Percentiles rank a stretch among this genome's conserved stretches.
Evolutionary conservation across 2,113 vertebrate species (phyloP).

Genomic region (Asarcornis scutulata): DNA sequence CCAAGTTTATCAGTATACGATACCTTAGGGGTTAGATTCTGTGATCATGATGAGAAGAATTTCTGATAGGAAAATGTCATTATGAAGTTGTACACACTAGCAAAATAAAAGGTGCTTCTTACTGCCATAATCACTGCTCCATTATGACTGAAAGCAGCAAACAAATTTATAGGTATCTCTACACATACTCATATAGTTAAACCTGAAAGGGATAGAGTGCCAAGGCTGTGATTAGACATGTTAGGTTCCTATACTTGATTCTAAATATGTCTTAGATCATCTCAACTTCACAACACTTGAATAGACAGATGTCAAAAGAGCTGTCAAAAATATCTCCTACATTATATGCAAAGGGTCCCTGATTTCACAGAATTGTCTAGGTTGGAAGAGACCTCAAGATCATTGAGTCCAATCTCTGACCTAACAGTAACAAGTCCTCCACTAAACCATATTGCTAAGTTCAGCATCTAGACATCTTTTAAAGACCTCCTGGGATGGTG

Average conservation of each 20-base stretch:
- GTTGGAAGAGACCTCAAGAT: too few species aligned
- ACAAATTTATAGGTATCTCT: neutral
- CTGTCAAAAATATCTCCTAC: neutral
- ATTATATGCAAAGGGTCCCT: conserved; percentile 24
- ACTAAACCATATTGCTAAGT: too few species aligned
- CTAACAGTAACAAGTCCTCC: too few species aligned
- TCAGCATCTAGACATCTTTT: too few species aligned
- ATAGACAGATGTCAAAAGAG: conserved; percentile 41
- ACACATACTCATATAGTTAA: neutral
- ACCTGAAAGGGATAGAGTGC: neutral
- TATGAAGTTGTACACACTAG: neutral
- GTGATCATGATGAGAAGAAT: neutral
- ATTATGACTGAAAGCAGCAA: neutral
- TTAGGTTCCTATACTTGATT: neutral
- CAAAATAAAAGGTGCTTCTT: neutral
- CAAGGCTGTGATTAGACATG: neutral
- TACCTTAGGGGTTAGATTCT: neutral
- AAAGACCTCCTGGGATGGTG: too few species aligned
- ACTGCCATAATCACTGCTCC: neutral
- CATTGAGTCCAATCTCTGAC: too few species aligned
- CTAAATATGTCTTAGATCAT: conserved; percentile 12
- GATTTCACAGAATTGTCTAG: neutral
- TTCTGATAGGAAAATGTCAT: neutral
- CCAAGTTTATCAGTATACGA: neutral
- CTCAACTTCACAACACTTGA: conserved; percentile 21